phyloP scores from a whole-genome alignment of 2,797 vertebrate species.

The Cyprinella venusta region DNA sequence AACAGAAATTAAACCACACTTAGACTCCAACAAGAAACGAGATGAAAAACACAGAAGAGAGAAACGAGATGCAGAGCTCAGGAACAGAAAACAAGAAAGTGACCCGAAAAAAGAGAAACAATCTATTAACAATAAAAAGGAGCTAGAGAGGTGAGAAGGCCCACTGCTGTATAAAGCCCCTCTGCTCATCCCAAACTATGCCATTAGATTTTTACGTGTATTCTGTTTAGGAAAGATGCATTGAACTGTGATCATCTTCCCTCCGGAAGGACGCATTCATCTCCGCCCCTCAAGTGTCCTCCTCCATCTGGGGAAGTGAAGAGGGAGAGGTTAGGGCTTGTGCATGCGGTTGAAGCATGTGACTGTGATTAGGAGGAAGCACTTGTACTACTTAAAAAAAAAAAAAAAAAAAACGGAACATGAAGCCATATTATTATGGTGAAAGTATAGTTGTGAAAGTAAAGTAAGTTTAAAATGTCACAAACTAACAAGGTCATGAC shows the following conservation, averaged over 20 bases:
- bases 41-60: slow-evolving; percentile 66
- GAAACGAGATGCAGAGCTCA: slow-evolving; percentile 63
- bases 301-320: slow-evolving; percentile 64
- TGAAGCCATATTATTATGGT: background rate
- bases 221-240: slow-evolving; percentile 58
- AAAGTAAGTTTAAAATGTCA: slow-evolving; percentile 17
- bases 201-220: slow-evolving; percentile 6
- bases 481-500: background rate
- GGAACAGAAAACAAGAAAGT: slow-evolving; percentile 60
- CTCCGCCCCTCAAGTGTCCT: slow-evolving; percentile 63
- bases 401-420: background rate
- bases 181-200: background rate
- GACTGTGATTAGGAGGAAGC: slow-evolving; percentile 19
- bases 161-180: background rate
- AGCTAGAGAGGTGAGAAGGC: slow-evolving; percentile 63
- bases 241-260: slow-evolving; percentile 31
- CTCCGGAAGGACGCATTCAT: slow-evolving; percentile 33
- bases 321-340: slow-evolving; percentile 74
- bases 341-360: slow-evolving; percentile 44
- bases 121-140: slow-evolving; percentile 63
- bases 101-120: slow-evolving; percentile 65
- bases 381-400: background rate
- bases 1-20: slow-evolving; percentile 64
- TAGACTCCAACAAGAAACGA: slow-evolving; percentile 67
- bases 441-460: no score